These are phyloP conservation scores for Callospermophilus lateralis DNA, from an alignment of 2,113 vertebrate genomes.

Conservation along the genomic window DNA sequence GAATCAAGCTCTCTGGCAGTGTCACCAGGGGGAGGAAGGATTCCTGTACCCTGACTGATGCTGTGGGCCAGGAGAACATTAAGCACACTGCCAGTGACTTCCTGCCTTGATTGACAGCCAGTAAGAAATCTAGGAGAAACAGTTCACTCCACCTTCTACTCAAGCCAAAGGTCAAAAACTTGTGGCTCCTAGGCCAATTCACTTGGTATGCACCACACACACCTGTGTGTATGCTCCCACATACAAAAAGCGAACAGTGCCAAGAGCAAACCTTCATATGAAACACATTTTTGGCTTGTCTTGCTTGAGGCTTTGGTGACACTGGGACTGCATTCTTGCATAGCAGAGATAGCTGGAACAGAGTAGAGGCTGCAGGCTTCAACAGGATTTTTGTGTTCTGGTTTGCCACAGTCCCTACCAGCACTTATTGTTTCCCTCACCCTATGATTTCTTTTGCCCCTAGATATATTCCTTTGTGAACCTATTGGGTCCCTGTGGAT, in stretches of 20 bases:
- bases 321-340: background rate
- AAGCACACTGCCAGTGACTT: background rate
- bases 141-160: background rate
- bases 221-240: too few species aligned
- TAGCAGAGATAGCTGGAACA: background rate
- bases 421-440: background rate
- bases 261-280: background rate
- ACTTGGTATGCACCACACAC: background rate
- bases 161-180: slow-evolving; percentile 23
- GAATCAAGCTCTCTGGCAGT: background rate
- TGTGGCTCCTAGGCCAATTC: background rate
- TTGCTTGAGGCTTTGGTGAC: background rate
- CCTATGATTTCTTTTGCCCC: background rate
- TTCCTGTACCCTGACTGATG: background rate
- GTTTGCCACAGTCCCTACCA: background rate
- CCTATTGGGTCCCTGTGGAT: background rate
- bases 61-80: background rate
- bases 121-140: background rate
- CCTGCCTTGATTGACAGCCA: background rate
- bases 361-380: background rate
- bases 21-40: background rate
- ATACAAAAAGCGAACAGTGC: background rate
- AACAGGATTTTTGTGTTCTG: background rate
- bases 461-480: background rate
- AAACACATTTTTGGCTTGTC: background rate